These are phyloP conservation scores for Phlogophora meticulosa DNA, from an alignment of 2,888 invertebrate species.

Conservation along the genomic window DNA sequence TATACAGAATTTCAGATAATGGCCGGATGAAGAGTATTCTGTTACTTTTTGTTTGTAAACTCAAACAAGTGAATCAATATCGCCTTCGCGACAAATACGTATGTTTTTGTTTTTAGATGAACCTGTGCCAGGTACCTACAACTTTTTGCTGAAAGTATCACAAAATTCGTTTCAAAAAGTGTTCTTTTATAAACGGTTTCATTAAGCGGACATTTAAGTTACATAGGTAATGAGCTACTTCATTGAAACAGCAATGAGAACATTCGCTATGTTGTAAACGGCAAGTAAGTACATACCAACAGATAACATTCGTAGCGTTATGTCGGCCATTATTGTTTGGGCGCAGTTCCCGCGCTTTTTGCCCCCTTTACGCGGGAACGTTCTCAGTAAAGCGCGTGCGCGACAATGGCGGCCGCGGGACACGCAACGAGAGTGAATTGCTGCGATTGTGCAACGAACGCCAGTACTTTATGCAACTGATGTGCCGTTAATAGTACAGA, in stretches of 20 bases:
- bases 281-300: slow-evolving; percentile 69
- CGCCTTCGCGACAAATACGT: slow-evolving; percentile 19
- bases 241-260: slow-evolving; percentile 81
- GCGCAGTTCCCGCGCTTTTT: slow-evolving; percentile 90
- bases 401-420: slow-evolving; percentile 84
- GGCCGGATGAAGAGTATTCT: slow-evolving; percentile 55
- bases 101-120: background rate
- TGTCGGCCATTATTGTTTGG: slow-evolving; percentile 88
- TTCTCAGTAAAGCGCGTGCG: slow-evolving; percentile 89
- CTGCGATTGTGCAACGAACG: slow-evolving; percentile 84
- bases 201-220: slow-evolving; percentile 30
- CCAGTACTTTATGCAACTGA: slow-evolving; percentile 84
- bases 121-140: no score
- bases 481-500: slow-evolving; percentile 86
- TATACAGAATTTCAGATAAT: slow-evolving; percentile 72
- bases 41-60: slow-evolving; percentile 61
- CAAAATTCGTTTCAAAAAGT: slow-evolving; percentile 3
- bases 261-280: slow-evolving; percentile 84
- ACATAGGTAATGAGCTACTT: slow-evolving; percentile 55
- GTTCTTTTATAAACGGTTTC: slow-evolving; percentile 32
- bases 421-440: slow-evolving; percentile 88
- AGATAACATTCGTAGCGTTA: slow-evolving; percentile 90
- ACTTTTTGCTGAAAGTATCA: background rate
- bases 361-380: slow-evolving; percentile 88
- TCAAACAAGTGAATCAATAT: slow-evolving; percentile 39